Evolutionary conservation across 2,888 invertebrate genomes (phyloP).

Genomic region (Diarsia dahlii): DNA sequence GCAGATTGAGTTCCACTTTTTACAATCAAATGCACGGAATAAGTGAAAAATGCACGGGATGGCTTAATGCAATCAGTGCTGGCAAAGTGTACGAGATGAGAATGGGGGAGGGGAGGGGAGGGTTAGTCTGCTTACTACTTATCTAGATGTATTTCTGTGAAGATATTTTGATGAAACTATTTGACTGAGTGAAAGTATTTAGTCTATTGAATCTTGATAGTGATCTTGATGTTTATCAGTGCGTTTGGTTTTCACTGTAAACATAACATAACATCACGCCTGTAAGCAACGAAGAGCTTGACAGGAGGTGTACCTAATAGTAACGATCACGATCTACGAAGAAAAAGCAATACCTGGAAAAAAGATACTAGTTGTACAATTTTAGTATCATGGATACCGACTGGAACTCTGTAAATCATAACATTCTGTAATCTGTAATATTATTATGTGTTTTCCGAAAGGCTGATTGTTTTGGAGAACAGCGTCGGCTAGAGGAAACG

Average conservation of each 20-base stretch:
- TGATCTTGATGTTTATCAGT: background rate
- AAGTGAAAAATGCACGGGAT: conserved; percentile 51
- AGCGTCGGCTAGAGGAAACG: background rate
- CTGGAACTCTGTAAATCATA: too few relatives aligned
- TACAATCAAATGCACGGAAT: conserved; percentile 50
- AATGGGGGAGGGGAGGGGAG: background rate
- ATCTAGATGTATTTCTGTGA: conserved; percentile 2
- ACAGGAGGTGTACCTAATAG: too few relatives aligned
- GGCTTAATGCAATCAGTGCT: conserved; percentile 45
- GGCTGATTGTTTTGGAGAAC: background rate
- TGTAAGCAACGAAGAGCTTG: too few relatives aligned
- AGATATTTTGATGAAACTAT: conserved; percentile 2
- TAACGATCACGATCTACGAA: too few relatives aligned
- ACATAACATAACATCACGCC: too few relatives aligned
- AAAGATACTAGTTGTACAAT: too few relatives aligned
- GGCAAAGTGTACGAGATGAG: conserved; percentile 19
- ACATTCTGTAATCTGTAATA: too few relatives aligned
- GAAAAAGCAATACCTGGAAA: too few relatives aligned
- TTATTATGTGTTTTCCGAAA: too few relatives aligned
- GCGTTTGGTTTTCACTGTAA: background rate
- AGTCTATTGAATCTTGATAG: background rate
- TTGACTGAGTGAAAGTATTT: background rate
- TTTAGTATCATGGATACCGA: too few relatives aligned
- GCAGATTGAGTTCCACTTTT: conserved; percentile 42
- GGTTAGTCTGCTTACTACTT: conserved; percentile 2